Evolutionary conservation across 2,113 vertebrate genomes (phyloP), one percentile per base, ranked within the genome.

Genomic region (Perca flavescens): DNA sequence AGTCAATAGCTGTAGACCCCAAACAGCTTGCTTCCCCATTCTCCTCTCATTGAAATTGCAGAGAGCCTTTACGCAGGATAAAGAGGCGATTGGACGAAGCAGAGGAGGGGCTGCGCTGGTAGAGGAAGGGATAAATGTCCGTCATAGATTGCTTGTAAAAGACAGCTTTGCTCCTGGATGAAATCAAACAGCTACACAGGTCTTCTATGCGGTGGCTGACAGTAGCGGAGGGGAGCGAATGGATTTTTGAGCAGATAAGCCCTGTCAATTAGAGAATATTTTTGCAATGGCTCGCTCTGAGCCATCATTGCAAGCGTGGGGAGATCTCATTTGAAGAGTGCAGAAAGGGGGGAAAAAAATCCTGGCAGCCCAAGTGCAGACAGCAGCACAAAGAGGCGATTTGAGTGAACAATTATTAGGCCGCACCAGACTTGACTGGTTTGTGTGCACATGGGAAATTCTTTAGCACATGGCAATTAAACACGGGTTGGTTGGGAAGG

Each of bases 381-480:
- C 86, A 85, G 83, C 74, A 92, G 85, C 84, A 93, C 91, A 92
- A 92, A 91, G 91, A 88, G 83, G 79, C 64, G 67, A 91, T 90
- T 87, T 90, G 86, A 94, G 84, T 85, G 84, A 92, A 91, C 91
- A 88, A 92, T 94, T 92, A 92, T 87, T 89, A 81, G 89, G 86
- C 84, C 50, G 68, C 74, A 85, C 85, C 89, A 93, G 87, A 88
- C 92, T 92, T 79, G 73, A 83, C 84, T 87, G 89, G 89, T 88
- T 88, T 82, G 80, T 72, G 85, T 62, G 68, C 87, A 88, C 85
- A 91, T 85, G 88, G 88, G 93, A 89, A 90, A 93, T 84, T 87
- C 83, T 92, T 89, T 60, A 81, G 86, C 77, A 71, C 75, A 75
- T 75, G 80, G 88, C 91, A 93, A 92, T 94, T 93, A 95, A 94